Percentiles rank a stretch among this genome's conserved stretches.
phyloP scores from a whole-genome alignment of 1,140 invertebrate genomes.

The Drosophila sucinea region DNA sequence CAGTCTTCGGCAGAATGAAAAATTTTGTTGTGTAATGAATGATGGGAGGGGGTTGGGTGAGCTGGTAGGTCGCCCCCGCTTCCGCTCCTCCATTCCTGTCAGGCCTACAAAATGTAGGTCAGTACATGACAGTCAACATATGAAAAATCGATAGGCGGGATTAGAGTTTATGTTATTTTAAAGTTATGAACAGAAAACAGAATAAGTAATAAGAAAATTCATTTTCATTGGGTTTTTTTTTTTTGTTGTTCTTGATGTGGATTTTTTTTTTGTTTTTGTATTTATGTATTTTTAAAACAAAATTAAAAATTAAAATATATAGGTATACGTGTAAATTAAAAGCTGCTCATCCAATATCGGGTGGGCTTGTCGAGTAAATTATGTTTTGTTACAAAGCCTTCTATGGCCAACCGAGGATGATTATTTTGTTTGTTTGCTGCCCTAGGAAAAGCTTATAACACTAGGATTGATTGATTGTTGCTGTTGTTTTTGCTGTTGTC shows the following conservation, averaged over 20 bases:
- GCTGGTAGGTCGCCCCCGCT: not conserved
- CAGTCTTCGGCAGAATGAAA: constrained; percentile 49
- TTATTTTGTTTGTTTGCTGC: constrained; percentile 23
- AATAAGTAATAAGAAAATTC: constrained; percentile 38
- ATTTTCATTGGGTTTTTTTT: constrained; percentile 26
- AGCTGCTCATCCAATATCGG: constrained; percentile 13
- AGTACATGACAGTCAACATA: constrained; percentile 35
- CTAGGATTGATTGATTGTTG: constrained; percentile 15
- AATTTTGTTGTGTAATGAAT: constrained; percentile 51
- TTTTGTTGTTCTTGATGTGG: constrained; percentile 6
- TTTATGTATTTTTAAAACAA: constrained; percentile 44
- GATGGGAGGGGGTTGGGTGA: not conserved
- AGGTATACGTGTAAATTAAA: constrained; percentile 42
- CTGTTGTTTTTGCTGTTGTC: not conserved
- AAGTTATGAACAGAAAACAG: not conserved
- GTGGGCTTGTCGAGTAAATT: constrained; percentile 23
- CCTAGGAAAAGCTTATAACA: constrained; percentile 42
- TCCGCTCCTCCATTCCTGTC: not conserved
- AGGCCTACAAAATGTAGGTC: constrained; percentile 59
- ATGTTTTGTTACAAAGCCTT: constrained; percentile 34
- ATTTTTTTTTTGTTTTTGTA: constrained; percentile 31
- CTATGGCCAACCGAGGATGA: constrained; percentile 52
- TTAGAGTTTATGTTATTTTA: constrained; percentile 36
- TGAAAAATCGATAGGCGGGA: constrained; percentile 62
- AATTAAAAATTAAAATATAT: constrained; percentile 48